These are phyloP conservation scores for Drosophila suboccidentalis DNA, from an alignment of 2,888 invertebrate genomes.

Conservation along the genomic window DNA sequence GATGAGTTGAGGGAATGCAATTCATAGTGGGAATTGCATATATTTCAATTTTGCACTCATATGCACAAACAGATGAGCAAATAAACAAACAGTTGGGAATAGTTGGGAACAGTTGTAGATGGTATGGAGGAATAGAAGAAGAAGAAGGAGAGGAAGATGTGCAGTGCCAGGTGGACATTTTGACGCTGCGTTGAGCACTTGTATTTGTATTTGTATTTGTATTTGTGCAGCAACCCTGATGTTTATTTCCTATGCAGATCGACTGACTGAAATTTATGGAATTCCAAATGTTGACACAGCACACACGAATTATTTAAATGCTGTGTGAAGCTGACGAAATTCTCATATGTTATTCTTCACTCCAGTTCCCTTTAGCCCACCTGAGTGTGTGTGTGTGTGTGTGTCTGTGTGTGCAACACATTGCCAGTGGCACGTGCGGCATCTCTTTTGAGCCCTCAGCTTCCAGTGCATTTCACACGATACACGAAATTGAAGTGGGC, in stretches of 20 bases:
- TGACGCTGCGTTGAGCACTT: slow-evolving; percentile 27
- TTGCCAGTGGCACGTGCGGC: slow-evolving; percentile 38
- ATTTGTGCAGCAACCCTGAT: slow-evolving; percentile 30
- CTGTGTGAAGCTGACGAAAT: slow-evolving; percentile 57
- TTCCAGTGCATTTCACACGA: slow-evolving; percentile 68
- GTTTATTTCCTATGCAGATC: slow-evolving; percentile 51
- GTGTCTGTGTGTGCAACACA: background rate
- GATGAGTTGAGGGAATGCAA: background rate
- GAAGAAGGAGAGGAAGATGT: background rate
- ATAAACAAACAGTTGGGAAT: slow-evolving; percentile 17
- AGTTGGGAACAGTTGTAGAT: background rate
- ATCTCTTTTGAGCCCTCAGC: slow-evolving; percentile 59
- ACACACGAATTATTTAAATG: slow-evolving; percentile 74
- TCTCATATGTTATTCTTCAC: slow-evolving; percentile 41
- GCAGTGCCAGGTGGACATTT: slow-evolving; percentile 6
- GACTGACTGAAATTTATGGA: slow-evolving; percentile 70
- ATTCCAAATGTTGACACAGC: slow-evolving; percentile 74
- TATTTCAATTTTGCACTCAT: slow-evolving; percentile 56
- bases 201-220: too few species aligned
- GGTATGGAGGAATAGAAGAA: background rate
- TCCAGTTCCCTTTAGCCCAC: too few species aligned
- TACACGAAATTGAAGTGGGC: slow-evolving; percentile 60
- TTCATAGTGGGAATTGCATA: slow-evolving; percentile 17
- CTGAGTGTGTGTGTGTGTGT: background rate
- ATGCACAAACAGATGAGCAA: slow-evolving; percentile 44